Evolutionary conservation across 2,113 vertebrate species (phyloP).

Genomic region (Salvelinus fontinalis): DNA sequence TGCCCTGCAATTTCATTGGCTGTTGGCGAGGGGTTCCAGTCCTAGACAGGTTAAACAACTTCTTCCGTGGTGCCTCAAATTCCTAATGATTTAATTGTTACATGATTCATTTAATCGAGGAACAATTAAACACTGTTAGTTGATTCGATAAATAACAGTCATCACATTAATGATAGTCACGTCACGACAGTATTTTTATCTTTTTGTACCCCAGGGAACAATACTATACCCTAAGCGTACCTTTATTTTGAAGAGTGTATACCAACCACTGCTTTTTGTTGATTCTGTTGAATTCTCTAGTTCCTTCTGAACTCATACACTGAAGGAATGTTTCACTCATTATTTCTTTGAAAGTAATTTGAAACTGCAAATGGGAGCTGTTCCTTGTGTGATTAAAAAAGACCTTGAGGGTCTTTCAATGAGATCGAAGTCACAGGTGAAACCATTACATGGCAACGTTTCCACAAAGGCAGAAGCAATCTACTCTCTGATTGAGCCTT

Average conservation of each 20-base stretch:
- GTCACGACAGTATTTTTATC: too few species aligned
- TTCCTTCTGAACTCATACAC: neutral
- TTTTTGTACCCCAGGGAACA: too few species aligned
- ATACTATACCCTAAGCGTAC: too few species aligned
- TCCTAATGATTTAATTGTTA: too few species aligned
- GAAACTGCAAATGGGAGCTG: neutral
- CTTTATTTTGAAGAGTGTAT: neutral
- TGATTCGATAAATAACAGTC: too few species aligned
- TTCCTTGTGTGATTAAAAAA: neutral
- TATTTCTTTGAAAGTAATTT: neutral
- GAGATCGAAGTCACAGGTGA: constrained; percentile 13
- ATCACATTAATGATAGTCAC: too few species aligned
- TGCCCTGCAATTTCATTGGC: too few species aligned
- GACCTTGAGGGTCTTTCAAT: neutral
- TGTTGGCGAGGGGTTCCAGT: too few species aligned
- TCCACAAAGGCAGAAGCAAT: constrained; percentile 7
- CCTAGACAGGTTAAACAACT: too few species aligned
- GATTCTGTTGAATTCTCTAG: neutral
- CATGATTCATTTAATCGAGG: too few species aligned
- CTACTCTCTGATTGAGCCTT: neutral
- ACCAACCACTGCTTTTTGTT: neutral
- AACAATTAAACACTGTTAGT: too few species aligned
- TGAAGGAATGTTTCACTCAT: neutral
- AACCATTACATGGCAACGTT: neutral
- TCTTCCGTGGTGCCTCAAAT: too few species aligned